Evolutionary conservation across 2,113 vertebrate species (phyloP).

Genomic region (Periophthalmus modestus): DNA sequence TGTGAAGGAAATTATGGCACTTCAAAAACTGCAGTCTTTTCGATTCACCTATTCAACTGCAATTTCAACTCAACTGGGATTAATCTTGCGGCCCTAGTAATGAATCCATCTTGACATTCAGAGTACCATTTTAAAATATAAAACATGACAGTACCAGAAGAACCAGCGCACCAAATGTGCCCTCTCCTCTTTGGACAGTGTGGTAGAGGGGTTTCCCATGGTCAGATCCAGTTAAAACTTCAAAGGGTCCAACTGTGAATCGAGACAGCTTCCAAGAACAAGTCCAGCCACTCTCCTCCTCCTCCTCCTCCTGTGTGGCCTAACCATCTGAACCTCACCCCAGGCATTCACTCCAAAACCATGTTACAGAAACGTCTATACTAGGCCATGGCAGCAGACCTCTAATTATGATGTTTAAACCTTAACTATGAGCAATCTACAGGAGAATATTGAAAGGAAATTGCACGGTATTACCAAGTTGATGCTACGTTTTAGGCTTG

Average conservation of each 20-base stretch:
- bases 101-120: no score
- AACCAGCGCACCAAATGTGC: neutral
- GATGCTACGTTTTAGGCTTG: neutral
- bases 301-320: constrained; percentile 55
- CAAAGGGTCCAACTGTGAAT: constrained; percentile 53
- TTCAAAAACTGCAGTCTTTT: no score
- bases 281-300: constrained; percentile 56
- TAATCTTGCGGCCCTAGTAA: no score
- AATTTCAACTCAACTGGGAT: no score
- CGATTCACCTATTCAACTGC: no score
- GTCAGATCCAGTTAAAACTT: constrained; percentile 50
- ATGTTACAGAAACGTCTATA: constrained; percentile 27
- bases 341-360: constrained; percentile 44
- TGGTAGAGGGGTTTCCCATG: constrained; percentile 31
- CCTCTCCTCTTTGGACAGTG: constrained; percentile 20
- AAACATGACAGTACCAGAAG: neutral
- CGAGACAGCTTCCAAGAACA: constrained; percentile 54
- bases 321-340: constrained; percentile 56
- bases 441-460: neutral
- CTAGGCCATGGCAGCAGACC: constrained; percentile 12
- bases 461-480: neutral
- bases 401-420: constrained; percentile 37
- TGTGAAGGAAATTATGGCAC: no score
- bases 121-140: no score
- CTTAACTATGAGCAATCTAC: neutral